Percentiles rank a stretch among this genome's conserved stretches.
Conservation (phyloP, 2,888 invertebrate species). For the Melitaea athalia region DNA sequence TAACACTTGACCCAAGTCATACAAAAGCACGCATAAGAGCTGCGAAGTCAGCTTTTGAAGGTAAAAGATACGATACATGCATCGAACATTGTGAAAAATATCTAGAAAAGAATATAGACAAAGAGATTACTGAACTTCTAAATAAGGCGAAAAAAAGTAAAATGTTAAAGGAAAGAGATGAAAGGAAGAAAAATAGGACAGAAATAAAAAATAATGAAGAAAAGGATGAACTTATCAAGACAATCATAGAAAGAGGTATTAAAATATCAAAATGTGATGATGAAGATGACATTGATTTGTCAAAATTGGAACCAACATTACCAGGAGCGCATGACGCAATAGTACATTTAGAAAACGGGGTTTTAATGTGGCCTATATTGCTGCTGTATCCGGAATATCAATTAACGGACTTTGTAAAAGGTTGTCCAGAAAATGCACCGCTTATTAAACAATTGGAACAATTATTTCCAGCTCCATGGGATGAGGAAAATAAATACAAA, state of each 20-base stretch:
- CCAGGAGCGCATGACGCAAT: slow-evolving; percentile 84
- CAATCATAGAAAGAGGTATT: slow-evolving; percentile 74
- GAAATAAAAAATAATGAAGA: slow-evolving; percentile 70
- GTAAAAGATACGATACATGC: slow-evolving; percentile 87
- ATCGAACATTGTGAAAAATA: slow-evolving; percentile 87
- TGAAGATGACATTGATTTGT: slow-evolving; percentile 72
- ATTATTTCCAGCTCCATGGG: slow-evolving; percentile 89
- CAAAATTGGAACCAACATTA: slow-evolving; percentile 84
- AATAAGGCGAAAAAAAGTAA: slow-evolving; percentile 75
- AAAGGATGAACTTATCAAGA: slow-evolving; percentile 63
- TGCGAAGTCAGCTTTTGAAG: slow-evolving; percentile 86
- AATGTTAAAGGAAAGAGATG: slow-evolving; percentile 77
- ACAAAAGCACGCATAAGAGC: slow-evolving; percentile 89
- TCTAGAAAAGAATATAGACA: slow-evolving; percentile 81
- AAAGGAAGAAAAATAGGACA: slow-evolving; percentile 75
- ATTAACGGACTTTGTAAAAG: slow-evolving; percentile 93
- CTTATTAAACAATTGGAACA: slow-evolving; percentile 75
- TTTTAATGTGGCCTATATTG: slow-evolving; percentile 92
- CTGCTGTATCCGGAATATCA: slow-evolving; percentile 94
- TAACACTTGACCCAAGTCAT: slow-evolving; percentile 89
- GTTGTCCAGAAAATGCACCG: slow-evolving; percentile 88
- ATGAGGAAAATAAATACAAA: slow-evolving; percentile 84
- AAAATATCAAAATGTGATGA: slow-evolving; percentile 80
- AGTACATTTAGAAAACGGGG: slow-evolving; percentile 84
- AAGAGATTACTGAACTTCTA: slow-evolving; percentile 65